A percentile compares a stretch with the other conserved stretches of the same genome.
These are phyloP conservation scores for Tokudaia muenninki DNA, from an alignment of 2,797 vertebrate species.

Conservation along the genomic window DNA sequence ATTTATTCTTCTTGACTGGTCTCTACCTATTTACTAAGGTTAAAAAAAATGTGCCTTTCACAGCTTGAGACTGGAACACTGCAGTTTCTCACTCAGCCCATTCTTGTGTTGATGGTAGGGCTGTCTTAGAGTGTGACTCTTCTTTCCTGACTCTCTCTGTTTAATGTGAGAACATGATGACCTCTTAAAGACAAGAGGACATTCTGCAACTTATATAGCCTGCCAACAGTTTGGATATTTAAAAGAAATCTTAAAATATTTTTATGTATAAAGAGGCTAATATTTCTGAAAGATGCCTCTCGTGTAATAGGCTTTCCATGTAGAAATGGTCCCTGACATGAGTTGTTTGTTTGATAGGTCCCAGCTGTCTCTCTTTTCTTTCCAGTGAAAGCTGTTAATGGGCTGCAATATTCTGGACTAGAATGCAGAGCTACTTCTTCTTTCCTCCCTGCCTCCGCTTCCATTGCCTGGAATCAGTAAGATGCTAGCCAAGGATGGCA, in stretches of 20 bases:
- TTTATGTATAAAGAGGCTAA: slow-evolving; percentile 52
- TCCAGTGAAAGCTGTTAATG: slow-evolving; percentile 50
- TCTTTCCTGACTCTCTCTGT: slow-evolving; percentile 2
- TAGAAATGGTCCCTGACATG: slow-evolving; percentile 36
- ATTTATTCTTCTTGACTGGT: neutral
- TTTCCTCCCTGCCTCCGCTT: neutral
- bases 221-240: slow-evolving; percentile 59
- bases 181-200: slow-evolving; percentile 64
- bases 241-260: slow-evolving; percentile 60
- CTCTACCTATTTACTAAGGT: neutral
- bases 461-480: neutral
- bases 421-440: neutral
- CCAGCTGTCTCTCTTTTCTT: slow-evolving; percentile 56
- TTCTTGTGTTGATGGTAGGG: slow-evolving; percentile 42
- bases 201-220: slow-evolving; percentile 53
- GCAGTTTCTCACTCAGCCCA: neutral
- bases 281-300: slow-evolving; percentile 62
- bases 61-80: neutral
- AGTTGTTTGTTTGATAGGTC: slow-evolving; percentile 39
- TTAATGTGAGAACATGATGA: slow-evolving; percentile 32
- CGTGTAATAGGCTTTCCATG: slow-evolving; percentile 45
- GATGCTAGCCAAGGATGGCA: neutral
- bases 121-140: slow-evolving; percentile 50
- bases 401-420: slow-evolving; percentile 37
- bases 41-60: neutral